phyloP scores from a whole-genome alignment of 2,113 vertebrate genomes.

The Eira barbara region DNA sequence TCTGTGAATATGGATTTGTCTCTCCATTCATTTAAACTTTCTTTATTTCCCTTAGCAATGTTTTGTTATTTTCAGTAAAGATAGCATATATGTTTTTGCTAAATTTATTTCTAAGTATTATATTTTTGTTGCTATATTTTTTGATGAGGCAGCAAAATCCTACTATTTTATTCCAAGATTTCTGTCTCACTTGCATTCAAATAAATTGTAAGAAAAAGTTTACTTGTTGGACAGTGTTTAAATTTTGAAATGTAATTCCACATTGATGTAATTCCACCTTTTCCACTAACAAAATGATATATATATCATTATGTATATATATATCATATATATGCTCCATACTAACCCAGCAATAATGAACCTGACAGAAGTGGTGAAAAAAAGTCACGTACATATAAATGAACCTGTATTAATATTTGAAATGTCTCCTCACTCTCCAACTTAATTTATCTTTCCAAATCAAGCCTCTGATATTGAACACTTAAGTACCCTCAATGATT shows the following conservation, averaged over 20 bases:
- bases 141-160: background rate
- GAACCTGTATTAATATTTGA: background rate
- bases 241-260: background rate
- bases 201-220: background rate
- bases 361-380: background rate
- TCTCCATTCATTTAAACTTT: background rate
- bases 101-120: background rate
- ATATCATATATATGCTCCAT: background rate
- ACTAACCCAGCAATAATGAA: background rate
- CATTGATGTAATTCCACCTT: background rate
- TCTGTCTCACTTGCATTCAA: background rate
- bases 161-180: conserved; percentile 22
- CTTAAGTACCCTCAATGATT: background rate
- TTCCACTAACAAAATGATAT: background rate
- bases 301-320: too few relatives aligned
- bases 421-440: background rate
- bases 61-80: background rate
- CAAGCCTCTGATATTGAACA: background rate
- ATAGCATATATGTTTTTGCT: background rate
- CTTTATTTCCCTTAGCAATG: background rate
- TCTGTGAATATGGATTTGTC: background rate
- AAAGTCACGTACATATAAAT: background rate
- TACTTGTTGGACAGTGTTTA: background rate
- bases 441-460: background rate
- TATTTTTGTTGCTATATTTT: background rate